Evolutionary conservation across 2,888 invertebrate genomes (phyloP).

Genomic region (Drosophila tripunctata): DNA sequence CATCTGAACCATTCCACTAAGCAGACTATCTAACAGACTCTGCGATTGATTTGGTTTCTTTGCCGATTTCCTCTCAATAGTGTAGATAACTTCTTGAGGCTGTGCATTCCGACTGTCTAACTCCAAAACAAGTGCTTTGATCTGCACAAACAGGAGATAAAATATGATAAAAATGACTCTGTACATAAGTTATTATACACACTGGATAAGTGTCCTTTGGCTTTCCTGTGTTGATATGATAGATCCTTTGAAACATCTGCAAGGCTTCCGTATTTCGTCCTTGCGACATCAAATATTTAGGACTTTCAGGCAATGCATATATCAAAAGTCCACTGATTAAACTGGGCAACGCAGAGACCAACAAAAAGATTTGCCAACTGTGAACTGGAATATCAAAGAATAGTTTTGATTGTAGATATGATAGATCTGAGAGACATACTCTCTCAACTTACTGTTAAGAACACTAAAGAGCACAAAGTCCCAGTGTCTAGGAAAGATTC

Average conservation of each 20-base stretch:
- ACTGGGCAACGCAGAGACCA: constrained; percentile 87
- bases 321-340: constrained; percentile 86
- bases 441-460: constrained; percentile 81
- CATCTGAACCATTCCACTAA: constrained; percentile 87
- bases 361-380: constrained; percentile 85
- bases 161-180: no score
- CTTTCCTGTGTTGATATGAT: constrained; percentile 87
- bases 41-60: no score
- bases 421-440: no score
- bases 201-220: constrained; percentile 88
- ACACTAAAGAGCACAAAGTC: constrained; percentile 84
- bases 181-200: no score
- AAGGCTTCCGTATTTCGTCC: constrained; percentile 81
- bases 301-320: constrained; percentile 85
- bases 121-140: constrained; percentile 75
- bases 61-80: constrained; percentile 55
- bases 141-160: constrained; percentile 55
- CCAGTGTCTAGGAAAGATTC: constrained; percentile 88
- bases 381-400: constrained; percentile 60
- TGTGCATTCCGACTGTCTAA: constrained; percentile 66
- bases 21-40: constrained; percentile 80
- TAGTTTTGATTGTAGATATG: no score
- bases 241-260: constrained; percentile 85
- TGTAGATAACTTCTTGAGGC: constrained; percentile 61
- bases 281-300: constrained; percentile 81